phyloP scores from a whole-genome alignment of 1,140 invertebrate species.

The Radopholus similis region DNA sequence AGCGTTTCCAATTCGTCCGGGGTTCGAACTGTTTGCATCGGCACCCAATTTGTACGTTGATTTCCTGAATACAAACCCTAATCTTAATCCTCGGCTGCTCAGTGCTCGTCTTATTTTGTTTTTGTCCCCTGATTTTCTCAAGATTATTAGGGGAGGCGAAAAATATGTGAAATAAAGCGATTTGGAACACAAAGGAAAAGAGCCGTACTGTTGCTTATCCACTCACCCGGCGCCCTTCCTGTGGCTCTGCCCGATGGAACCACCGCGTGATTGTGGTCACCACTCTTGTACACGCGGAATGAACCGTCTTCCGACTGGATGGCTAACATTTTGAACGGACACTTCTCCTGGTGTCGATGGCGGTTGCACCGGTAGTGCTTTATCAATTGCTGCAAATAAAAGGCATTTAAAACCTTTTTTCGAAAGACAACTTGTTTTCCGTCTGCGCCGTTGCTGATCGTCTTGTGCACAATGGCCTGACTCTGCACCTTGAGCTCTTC shows the following conservation, averaged over 20 bases:
- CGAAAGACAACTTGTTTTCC: slow-evolving; percentile 3
- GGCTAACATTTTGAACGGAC: slow-evolving; percentile 22
- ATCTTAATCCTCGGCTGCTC: too few relatives aligned
- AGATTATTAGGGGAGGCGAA: not conserved
- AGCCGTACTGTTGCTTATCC: too few relatives aligned
- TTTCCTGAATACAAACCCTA: slow-evolving; percentile 7
- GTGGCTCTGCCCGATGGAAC: slow-evolving; percentile 14
- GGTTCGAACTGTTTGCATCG: slow-evolving; percentile 14
- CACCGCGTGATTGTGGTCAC: slow-evolving; percentile 15
- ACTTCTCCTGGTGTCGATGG: slow-evolving; percentile 18
- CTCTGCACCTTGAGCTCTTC: slow-evolving; percentile 20
- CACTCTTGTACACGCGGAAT: slow-evolving; percentile 15
- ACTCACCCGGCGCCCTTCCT: not conserved
- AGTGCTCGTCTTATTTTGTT: too few relatives aligned
- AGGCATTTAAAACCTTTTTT: not conserved
- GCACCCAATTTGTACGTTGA: slow-evolving; percentile 13
- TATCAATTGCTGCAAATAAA: not conserved
- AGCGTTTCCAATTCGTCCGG: slow-evolving; percentile 16
- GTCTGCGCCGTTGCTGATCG: slow-evolving; percentile 14
- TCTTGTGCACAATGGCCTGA: slow-evolving; percentile 19
- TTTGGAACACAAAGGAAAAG: not conserved
- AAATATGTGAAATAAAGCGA: not conserved
- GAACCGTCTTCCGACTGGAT: slow-evolving; percentile 11
- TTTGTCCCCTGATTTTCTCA: not conserved
- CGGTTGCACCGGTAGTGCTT: slow-evolving; percentile 19